A percentile compares a stretch with the other conserved stretches of the same genome.
Evolutionary conservation across 2,888 invertebrate genomes (phyloP).

Genomic region (Neoaliturus tenellus): DNA sequence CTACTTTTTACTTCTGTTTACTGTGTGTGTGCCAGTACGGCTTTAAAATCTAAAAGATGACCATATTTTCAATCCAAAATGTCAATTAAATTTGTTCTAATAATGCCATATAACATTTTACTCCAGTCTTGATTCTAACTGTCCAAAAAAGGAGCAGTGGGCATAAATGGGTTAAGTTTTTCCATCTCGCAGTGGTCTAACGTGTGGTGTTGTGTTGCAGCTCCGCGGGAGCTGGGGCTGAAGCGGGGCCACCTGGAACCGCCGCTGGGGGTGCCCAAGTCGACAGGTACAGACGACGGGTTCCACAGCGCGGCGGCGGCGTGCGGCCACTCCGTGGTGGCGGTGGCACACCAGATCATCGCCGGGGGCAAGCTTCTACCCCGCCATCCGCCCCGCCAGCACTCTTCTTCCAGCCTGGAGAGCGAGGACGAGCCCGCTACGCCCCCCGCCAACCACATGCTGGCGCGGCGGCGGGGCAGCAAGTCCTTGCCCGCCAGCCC

Average conservation of each 20-base stretch:
- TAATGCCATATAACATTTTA: too few species aligned
- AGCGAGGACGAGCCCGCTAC: conserved; percentile 30
- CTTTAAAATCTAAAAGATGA: too few species aligned
- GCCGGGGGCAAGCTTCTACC: conserved; percentile 68
- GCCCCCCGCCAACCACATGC: conserved; percentile 42
- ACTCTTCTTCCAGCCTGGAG: not conserved
- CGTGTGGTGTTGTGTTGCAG: conserved; percentile 57
- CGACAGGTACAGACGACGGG: conserved; percentile 83
- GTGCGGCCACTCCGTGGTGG: conserved; percentile 80
- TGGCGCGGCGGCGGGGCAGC: conserved; percentile 77
- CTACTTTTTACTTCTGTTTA: too few species aligned
- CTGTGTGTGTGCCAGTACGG: too few species aligned
- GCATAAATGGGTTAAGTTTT: too few species aligned
- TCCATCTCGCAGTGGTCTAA: too few species aligned
- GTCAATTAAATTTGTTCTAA: too few species aligned
- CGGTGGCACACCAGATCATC: conserved; percentile 78
- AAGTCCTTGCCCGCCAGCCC: conserved; percentile 84
- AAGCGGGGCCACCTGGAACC: conserved; percentile 60
- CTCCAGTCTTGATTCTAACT: too few species aligned
- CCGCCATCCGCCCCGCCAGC: not conserved
- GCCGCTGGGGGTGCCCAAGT: conserved; percentile 69
- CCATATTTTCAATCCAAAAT: too few species aligned
- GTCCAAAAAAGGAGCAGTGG: too few species aligned
- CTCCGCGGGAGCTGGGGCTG: conserved; percentile 64
- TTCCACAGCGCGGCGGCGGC: conserved; percentile 81